Evolutionary conservation across 1,140 invertebrate genomes (phyloP).

Genomic region (Drosophila dunni): DNA sequence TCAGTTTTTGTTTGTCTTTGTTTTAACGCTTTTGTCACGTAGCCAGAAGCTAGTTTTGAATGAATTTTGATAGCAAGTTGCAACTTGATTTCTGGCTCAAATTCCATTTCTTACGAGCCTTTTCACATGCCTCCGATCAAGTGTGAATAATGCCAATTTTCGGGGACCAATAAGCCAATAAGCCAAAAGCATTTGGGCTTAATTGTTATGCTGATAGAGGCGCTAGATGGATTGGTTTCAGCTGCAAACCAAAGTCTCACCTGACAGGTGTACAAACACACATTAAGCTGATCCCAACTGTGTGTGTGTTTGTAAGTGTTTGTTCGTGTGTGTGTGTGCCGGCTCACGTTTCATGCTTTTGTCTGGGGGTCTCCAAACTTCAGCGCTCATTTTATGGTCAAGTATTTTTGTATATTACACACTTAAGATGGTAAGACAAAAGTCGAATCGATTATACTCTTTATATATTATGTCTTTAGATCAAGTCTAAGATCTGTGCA

Average conservation of each 20-base stretch:
- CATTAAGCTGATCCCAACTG: conserved; percentile 5
- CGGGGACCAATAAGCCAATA: conserved; percentile 63
- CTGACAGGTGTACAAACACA: conserved; percentile 74
- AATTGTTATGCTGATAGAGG: conserved; percentile 83
- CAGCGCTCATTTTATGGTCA: conserved; percentile 50
- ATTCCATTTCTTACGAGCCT: conserved; percentile 14
- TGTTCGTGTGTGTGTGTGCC: conserved; percentile 48
- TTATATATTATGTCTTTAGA: not conserved
- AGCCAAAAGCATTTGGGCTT: conserved; percentile 73
- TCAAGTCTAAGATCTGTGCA: not conserved
- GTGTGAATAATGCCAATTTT: conserved; percentile 80
- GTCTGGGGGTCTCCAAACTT: conserved; percentile 52
- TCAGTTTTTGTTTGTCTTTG: conserved; percentile 11
- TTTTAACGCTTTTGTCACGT: conserved; percentile 65
- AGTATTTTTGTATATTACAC: conserved; percentile 61
- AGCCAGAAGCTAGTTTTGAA: conserved; percentile 54
- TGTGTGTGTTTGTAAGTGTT: not conserved
- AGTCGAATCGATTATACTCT: conserved; percentile 47
- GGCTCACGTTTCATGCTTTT: conserved; percentile 71
- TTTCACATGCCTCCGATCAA: conserved; percentile 78
- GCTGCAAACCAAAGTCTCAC: conserved; percentile 58
- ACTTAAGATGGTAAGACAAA: conserved; percentile 18
- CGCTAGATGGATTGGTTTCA: conserved; percentile 80
- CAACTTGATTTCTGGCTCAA: conserved; percentile 17
- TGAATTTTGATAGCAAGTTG: conserved; percentile 64